Evolutionary conservation across 2,888 invertebrate genomes (phyloP).

Genomic region (Hedya salicella): DNA sequence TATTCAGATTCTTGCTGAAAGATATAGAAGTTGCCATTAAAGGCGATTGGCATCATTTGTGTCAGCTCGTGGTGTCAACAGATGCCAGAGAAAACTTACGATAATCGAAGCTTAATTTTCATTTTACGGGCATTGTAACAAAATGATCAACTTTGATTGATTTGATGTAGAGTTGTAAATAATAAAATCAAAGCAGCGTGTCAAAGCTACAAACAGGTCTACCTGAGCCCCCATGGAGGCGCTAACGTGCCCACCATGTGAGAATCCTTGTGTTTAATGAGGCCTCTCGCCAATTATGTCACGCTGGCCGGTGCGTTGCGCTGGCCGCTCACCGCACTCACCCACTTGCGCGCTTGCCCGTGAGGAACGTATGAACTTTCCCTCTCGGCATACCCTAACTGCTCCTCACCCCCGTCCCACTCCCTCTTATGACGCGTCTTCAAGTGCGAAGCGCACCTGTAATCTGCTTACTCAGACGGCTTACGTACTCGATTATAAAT

Average conservation of each 20-base stretch:
- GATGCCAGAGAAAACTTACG: too few species aligned
- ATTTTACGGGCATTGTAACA: too few species aligned
- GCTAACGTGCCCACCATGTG: conserved; percentile 64
- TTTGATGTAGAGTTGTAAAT: conserved; percentile 1
- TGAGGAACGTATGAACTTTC: conserved; percentile 81
- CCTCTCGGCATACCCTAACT: conserved; percentile 80
- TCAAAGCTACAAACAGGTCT: conserved; percentile 28
- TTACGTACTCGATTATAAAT: conserved; percentile 1
- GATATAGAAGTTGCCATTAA: too few species aligned
- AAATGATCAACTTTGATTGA: too few species aligned
- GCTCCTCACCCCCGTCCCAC: conserved; percentile 62
- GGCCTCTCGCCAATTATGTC: conserved; percentile 79
- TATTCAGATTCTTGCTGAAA: too few species aligned
- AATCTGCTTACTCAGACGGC: conserved; percentile 27
- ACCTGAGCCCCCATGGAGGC: conserved; percentile 50
- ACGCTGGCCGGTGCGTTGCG: conserved; percentile 80
- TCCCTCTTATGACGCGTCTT: conserved; percentile 47
- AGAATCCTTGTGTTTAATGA: conserved; percentile 74
- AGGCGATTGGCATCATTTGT: too few species aligned
- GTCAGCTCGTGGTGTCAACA: too few species aligned
- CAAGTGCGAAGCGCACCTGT: conserved; percentile 47
- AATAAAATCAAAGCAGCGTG: conserved; percentile 27
- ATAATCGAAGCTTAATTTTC: too few species aligned
- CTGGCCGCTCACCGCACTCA: conserved; percentile 79
- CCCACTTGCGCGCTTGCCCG: conserved; percentile 80